These are phyloP conservation scores for Tinamus guttatus DNA, from an alignment of 2,113 vertebrate genomes.

Conservation along the genomic window DNA sequence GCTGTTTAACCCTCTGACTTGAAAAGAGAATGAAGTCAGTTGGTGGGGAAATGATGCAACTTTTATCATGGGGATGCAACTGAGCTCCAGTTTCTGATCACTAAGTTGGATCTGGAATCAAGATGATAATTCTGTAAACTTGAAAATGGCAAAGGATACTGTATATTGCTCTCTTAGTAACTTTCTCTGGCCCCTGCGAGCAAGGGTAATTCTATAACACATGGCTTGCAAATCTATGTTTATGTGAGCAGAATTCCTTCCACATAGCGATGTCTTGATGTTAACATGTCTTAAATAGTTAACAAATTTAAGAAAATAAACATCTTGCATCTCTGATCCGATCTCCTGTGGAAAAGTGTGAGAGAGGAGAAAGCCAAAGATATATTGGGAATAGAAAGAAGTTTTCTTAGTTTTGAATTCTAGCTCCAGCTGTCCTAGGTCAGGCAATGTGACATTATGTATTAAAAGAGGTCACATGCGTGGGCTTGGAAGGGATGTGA, in stretches of 20 bases:
- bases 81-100: background rate
- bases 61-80: background rate
- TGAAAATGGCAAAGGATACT: background rate
- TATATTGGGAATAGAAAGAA: background rate
- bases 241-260: background rate
- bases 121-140: background rate
- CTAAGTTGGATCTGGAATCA: background rate
- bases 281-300: slow-evolving; percentile 9
- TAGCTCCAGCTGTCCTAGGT: slow-evolving; percentile 15
- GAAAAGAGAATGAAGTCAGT: background rate
- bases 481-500: background rate
- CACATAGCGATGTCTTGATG: background rate
- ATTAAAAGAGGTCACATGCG: background rate
- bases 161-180: background rate
- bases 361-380: background rate
- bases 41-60: background rate
- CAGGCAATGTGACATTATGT: background rate
- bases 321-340: background rate
- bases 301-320: slow-evolving; percentile 4
- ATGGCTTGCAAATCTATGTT: background rate
- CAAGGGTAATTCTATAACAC: background rate
- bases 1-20: background rate
- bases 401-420: background rate
- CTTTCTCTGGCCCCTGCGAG: background rate
- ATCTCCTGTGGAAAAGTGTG: background rate